A percentile compares a stretch with the other conserved stretches of the same genome.
phyloP scores from a whole-genome alignment of 2,888 invertebrate genomes.

The Oeneis ivallda region DNA sequence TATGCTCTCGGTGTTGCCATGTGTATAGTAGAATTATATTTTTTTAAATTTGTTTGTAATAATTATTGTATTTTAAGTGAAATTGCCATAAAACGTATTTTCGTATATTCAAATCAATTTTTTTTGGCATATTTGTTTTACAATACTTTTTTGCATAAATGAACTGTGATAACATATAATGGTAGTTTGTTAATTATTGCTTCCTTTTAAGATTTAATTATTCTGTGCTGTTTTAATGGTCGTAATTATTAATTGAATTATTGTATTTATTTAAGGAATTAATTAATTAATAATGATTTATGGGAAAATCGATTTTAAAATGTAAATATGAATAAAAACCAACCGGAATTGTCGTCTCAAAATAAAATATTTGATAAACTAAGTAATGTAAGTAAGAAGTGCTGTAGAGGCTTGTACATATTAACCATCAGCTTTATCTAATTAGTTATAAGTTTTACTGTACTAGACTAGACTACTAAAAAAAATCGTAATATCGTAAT shows the following conservation, averaged over 20 bases:
- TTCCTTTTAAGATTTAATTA: conserved; percentile 60
- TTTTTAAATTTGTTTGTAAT: conserved; percentile 25
- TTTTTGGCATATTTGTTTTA: conserved; percentile 49
- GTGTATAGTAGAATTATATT: conserved; percentile 30
- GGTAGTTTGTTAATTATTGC: conserved; percentile 73
- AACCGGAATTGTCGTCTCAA: conserved; percentile 74
- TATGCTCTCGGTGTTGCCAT: conserved; percentile 37
- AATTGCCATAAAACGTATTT: conserved; percentile 56
- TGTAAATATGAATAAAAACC: conserved; percentile 68
- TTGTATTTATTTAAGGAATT: conserved; percentile 43
- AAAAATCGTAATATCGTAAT: too few species aligned
- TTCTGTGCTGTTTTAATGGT: conserved; percentile 45
- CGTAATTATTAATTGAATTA: conserved; percentile 30
- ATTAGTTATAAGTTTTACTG: conserved; percentile 18
- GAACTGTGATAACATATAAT: conserved; percentile 80
- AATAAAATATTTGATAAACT: conserved; percentile 49
- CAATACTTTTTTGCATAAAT: conserved; percentile 78
- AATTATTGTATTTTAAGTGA: conserved; percentile 36
- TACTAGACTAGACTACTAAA: too few species aligned
- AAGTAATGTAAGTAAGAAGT: conserved; percentile 48
- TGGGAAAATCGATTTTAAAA: conserved; percentile 51
- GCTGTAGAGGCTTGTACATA: conserved; percentile 73
- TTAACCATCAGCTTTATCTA: conserved; percentile 53
- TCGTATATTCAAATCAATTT: conserved; percentile 45
- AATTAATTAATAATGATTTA: conserved; percentile 39